These are phyloP conservation scores for Chaunax sp. DNA, from an alignment of 2,797 vertebrate species.

Conservation along the genomic window DNA sequence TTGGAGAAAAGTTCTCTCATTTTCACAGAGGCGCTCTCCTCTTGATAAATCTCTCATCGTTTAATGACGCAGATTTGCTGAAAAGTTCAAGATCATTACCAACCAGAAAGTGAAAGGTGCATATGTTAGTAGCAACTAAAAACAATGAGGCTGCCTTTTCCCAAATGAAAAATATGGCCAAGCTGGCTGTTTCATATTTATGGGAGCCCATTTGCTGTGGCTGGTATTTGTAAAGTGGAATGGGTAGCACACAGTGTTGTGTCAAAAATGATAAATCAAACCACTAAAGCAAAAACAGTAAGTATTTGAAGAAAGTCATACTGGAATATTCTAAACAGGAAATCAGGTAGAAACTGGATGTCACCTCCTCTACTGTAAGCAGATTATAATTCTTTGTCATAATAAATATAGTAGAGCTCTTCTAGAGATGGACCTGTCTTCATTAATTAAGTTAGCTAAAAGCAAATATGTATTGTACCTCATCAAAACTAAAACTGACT, in stretches of 20 bases:
- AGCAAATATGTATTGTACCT: background rate
- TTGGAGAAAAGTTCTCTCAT: constrained; percentile 6
- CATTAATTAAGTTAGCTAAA: background rate
- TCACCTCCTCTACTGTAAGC: background rate
- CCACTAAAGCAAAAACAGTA: constrained; percentile 35
- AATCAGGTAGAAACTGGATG: constrained; percentile 1
- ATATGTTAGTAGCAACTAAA: constrained; percentile 54
- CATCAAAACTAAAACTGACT: no score
- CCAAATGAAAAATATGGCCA: constrained; percentile 39
- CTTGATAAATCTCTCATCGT: constrained; percentile 47
- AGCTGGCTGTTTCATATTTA: constrained; percentile 46
- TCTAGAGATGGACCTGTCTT: no score
- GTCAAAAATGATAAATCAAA: constrained; percentile 49
- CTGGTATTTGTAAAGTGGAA: constrained; percentile 52
- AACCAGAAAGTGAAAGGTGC: constrained; percentile 55
- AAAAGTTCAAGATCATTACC: constrained; percentile 65
- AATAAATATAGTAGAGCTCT: background rate
- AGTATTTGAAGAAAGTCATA: constrained; percentile 5
- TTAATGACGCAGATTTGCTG: constrained; percentile 54
- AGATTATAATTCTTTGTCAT: constrained; percentile 7
- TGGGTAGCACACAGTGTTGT: constrained; percentile 3
- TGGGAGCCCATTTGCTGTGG: constrained; percentile 46
- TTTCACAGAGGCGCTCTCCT: constrained; percentile 5
- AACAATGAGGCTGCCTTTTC: constrained; percentile 59
- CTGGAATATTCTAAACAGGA: constrained; percentile 15